These are phyloP conservation scores for Pomatorhinus ruficollis DNA, from an alignment of 2,113 vertebrate genomes.

Conservation along the genomic window DNA sequence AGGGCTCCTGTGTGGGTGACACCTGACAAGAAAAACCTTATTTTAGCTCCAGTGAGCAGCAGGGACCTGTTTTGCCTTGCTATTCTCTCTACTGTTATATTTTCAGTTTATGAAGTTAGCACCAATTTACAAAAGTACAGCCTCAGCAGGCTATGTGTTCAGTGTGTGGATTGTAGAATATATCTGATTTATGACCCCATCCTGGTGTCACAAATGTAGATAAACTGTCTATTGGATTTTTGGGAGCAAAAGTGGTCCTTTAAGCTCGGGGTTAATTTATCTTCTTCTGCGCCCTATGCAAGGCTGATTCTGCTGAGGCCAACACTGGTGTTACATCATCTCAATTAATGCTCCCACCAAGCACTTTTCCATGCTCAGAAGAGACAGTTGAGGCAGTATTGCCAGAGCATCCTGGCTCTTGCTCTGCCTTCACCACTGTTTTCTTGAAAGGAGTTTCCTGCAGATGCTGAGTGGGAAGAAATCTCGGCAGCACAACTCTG, in stretches of 20 bases:
- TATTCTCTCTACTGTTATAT: background rate
- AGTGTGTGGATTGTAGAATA: background rate
- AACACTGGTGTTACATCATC: background rate
- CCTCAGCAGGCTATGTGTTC: background rate
- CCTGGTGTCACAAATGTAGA: background rate
- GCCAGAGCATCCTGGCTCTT: background rate
- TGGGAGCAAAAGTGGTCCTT: background rate
- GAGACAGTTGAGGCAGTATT: background rate
- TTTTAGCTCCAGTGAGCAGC: background rate
- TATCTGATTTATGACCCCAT: background rate
- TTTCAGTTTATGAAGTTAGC: background rate
- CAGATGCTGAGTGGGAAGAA: background rate
- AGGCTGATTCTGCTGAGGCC: background rate
- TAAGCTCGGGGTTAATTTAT: background rate
- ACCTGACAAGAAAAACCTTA: background rate
- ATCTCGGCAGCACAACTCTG: background rate
- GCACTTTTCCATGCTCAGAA: background rate
- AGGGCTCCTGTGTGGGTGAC: background rate
- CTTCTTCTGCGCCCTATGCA: background rate
- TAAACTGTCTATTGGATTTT: background rate
- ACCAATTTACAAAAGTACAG: background rate
- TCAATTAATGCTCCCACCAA: background rate
- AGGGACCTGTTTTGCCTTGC: background rate
- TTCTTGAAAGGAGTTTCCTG: background rate
- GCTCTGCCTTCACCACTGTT: background rate